Evolutionary conservation across 2,888 invertebrate species (phyloP).

Genomic region (Rhagonycha fulva): DNA sequence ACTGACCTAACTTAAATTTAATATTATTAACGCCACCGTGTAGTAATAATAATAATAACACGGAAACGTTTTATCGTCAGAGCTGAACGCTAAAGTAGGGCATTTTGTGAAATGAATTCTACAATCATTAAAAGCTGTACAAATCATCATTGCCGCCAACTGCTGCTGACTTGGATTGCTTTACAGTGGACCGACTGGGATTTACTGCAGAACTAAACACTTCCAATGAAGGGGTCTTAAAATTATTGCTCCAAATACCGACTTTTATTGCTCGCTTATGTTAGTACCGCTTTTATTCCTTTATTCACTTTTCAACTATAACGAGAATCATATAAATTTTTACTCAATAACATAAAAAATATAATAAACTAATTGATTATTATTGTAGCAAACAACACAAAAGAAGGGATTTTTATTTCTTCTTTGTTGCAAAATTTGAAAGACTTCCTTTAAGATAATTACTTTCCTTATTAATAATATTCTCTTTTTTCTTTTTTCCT

Average conservation of each 20-base stretch:
- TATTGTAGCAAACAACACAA: not conserved
- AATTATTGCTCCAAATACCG: constrained; percentile 35
- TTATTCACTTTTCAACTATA: constrained; percentile 12
- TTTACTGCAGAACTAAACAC: constrained; percentile 50
- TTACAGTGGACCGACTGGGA: constrained; percentile 49
- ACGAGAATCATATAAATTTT: constrained; percentile 2
- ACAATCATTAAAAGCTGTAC: constrained; percentile 51
- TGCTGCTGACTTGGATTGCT: constrained; percentile 53
- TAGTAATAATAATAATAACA: constrained; percentile 25
- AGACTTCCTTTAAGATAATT: not conserved
- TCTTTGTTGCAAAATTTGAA: not conserved
- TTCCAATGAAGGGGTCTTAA: constrained; percentile 40
- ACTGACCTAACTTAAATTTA: not conserved
- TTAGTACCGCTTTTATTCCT: constrained; percentile 16
- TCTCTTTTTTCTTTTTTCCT: not conserved
- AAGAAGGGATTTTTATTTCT: not conserved
- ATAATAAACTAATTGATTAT: not conserved
- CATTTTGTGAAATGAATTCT: constrained; percentile 39
- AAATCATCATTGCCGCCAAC: constrained; percentile 53
- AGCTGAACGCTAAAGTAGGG: constrained; percentile 35
- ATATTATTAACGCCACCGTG: not conserved
- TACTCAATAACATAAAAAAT: not conserved
- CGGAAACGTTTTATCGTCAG: constrained; percentile 28
- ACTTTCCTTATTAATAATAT: not conserved
- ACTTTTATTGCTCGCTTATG: constrained; percentile 39